A percentile compares a stretch with the other conserved stretches of the same genome.
These are phyloP conservation scores for Patiria pectinifera DNA, from an alignment of 53 echinoderm and acorn worm species.

Conservation along the genomic window DNA sequence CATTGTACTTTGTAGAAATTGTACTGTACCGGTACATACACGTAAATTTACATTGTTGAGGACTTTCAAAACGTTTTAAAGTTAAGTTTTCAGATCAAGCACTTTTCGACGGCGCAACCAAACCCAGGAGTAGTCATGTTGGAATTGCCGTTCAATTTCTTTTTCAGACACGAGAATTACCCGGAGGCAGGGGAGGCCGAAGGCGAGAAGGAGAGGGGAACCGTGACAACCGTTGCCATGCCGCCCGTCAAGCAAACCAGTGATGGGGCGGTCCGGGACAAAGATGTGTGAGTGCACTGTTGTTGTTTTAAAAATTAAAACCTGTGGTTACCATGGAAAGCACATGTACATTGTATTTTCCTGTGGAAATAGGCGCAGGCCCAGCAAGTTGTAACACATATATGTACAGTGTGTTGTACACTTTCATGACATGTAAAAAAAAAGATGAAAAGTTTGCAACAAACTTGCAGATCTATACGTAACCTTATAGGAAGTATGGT, in stretches of 20 bases:
- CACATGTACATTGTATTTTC: neutral
- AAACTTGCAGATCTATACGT: too few species aligned
- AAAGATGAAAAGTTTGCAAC: too few species aligned
- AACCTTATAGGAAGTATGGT: too few species aligned
- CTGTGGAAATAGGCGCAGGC: too few species aligned
- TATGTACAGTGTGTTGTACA: neutral
- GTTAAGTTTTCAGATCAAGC: too few species aligned
- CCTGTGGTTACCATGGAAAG: neutral
- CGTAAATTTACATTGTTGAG: too few species aligned
- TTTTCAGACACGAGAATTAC: slow-evolving; percentile 5
- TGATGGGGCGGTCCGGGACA: slow-evolving; percentile 18
- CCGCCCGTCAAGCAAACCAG: neutral
- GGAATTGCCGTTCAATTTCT: neutral
- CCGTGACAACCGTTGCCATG: neutral
- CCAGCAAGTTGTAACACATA: neutral
- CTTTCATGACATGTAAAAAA: too few species aligned
- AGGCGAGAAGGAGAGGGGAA: neutral
- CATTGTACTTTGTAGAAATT: too few species aligned
- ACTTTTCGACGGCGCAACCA: neutral
- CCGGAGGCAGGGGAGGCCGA: neutral
- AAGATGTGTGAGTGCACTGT: slow-evolving; percentile 24
- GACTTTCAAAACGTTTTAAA: too few species aligned
- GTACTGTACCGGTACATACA: too few species aligned
- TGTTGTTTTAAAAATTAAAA: neutral
- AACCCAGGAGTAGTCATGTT: neutral